Base-by-base conservation (phyloP, 2,888 invertebrate genomes). In the Slavum lentiscoides region DNA sequence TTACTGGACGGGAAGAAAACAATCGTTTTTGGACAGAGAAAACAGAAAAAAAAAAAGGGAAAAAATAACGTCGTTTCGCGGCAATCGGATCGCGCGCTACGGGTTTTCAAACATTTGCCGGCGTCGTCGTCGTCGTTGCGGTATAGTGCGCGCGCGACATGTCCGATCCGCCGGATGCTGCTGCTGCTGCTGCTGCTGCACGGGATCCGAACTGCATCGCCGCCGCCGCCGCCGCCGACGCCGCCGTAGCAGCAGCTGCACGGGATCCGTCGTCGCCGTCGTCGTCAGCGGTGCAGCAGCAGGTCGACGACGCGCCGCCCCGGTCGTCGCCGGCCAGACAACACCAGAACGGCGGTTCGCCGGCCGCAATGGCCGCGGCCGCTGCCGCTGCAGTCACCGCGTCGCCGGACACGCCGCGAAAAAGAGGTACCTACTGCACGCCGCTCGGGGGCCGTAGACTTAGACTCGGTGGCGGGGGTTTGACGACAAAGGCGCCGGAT, bases 311-410 rank as follows among this genome's bases (percentile, higher is more conserved):
- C 23, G 58, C 21, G 17, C 39, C 64, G 39, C 9, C 37, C 8
- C 58, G 68, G 23, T 55, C 37, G 21, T 70, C 69, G 9, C 77
- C 77, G 39, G 61, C 53, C 37, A 37, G 55, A 53, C 80, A 80
- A 66, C 80, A 72, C 58, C 80, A 55, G 62, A 80, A 80, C 72
- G 80, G 80, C 8, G 72, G 72, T 43, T 80, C 80, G 39, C 66
- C 80, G 21, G 70, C 77, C 30, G 62, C 77, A 9, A 62, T 77
- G 61, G 61, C 76, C 4, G 59, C 53, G 23, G 75, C 61, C 61
- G 55, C 75, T 4, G 43, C 75, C 1, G 43, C 61, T 30, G 39
- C 75, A 1, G 30, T 11, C 21, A 23, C 23, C 37, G 49, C 70
- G 23, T 55, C 80, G 39, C 80, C 80, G 55, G 64, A 72, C n/a